These are phyloP conservation scores for Coenobita brevimanus DNA, from an alignment of 1,140 invertebrate species.

Conservation along the genomic window DNA sequence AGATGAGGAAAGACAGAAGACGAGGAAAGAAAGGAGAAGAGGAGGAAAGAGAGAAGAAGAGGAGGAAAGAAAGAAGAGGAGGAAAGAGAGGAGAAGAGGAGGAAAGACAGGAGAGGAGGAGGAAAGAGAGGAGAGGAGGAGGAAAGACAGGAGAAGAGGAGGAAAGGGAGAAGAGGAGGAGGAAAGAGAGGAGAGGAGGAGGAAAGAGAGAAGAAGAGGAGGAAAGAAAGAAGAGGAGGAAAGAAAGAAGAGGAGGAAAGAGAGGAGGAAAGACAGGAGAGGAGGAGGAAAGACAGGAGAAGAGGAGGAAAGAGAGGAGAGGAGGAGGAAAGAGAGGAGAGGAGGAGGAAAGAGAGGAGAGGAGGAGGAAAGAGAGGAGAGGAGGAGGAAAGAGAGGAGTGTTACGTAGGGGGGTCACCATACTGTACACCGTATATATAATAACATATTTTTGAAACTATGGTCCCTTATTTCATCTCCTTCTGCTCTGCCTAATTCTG, in stretches of 20 bases:
- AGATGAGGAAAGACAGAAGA: not conserved
- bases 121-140: not conserved
- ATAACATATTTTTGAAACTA: too few relatives aligned
- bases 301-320: not conserved
- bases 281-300: not conserved
- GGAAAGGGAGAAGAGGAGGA: too few relatives aligned
- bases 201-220: too few relatives aligned
- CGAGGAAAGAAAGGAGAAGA: not conserved
- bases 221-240: not conserved
- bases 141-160: not conserved
- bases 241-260: not conserved
- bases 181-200: not conserved
- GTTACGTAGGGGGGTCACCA: not conserved
- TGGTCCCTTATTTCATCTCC: too few relatives aligned
- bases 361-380: not conserved
- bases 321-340: not conserved
- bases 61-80: not conserved
- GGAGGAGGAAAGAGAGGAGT: too few relatives aligned
- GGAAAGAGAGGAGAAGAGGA: not conserved
- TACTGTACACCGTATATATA: too few relatives aligned
- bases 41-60: not conserved
- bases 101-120: not conserved
- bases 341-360: not conserved
- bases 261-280: not conserved
- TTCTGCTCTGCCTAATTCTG: too few relatives aligned